Percentiles rank a stretch among this genome's conserved stretches.
phyloP scores from a whole-genome alignment of 2,888 invertebrate species.

The Melinopterus prodromus region DNA sequence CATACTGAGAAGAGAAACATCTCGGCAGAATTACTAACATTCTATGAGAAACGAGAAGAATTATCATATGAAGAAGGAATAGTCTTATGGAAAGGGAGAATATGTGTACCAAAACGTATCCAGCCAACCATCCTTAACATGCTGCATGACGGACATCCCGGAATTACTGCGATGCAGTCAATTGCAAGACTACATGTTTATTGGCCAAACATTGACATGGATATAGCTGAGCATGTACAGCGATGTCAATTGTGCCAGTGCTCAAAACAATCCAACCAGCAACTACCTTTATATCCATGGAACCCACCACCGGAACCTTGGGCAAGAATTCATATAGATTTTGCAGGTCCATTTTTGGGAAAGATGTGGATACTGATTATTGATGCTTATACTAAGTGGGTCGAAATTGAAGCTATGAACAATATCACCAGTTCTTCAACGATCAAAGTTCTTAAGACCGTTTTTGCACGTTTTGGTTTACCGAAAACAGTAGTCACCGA shows the following conservation, averaged over 20 bases:
- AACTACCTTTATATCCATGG: conserved; percentile 38
- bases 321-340: conserved; percentile 40
- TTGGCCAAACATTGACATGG: conserved; percentile 41
- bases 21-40: conserved; percentile 14
- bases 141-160: conserved; percentile 40
- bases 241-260: conserved; percentile 38
- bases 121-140: conserved; percentile 27
- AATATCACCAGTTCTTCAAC: conserved; percentile 19
- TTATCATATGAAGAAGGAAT: conserved; percentile 25
- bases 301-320: conserved; percentile 30
- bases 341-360: conserved; percentile 41
- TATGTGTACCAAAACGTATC: conserved; percentile 19
- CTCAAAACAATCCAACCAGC: conserved; percentile 30
- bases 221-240: conserved; percentile 31
- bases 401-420: conserved; percentile 24
- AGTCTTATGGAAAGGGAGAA: conserved; percentile 25
- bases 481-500: conserved; percentile 23
- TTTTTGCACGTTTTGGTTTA: conserved; percentile 25
- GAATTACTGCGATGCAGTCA: conserved; percentile 42
- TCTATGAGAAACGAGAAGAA: conserved; percentile 29
- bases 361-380: conserved; percentile 46
- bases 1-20: conserved; percentile 16
- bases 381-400: conserved; percentile 23
- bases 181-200: conserved; percentile 41
- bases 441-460: conserved; percentile 5